Evolutionary conservation across 2,797 vertebrate species (phyloP).

Genomic region (Sebastes matsubarae): DNA sequence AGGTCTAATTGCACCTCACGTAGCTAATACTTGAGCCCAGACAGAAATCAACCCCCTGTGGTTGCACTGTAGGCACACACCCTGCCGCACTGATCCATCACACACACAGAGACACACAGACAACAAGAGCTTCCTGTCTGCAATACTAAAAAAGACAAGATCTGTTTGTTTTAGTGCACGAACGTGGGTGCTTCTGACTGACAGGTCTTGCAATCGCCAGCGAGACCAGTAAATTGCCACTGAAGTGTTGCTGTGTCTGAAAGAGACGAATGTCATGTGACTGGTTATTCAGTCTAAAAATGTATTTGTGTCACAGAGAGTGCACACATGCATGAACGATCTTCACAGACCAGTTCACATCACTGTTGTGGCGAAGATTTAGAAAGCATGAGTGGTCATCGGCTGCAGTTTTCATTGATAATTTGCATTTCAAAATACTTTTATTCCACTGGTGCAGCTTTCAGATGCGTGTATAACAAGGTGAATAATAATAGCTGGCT

Average conservation of each 20-base stretch:
- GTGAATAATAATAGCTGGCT: slow-evolving; percentile 22
- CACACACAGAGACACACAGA: slow-evolving; percentile 13
- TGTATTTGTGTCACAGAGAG: not conserved
- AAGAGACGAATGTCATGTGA: not conserved
- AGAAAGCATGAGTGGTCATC: not conserved
- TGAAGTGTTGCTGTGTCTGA: not conserved
- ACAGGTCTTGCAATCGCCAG: not conserved
- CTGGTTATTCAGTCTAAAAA: slow-evolving; percentile 5
- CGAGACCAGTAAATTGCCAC: not conserved
- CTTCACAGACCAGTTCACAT: not conserved
- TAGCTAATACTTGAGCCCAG: slow-evolving; percentile 34
- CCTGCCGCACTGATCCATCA: slow-evolving; percentile 12
- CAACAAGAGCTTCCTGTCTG: not conserved
- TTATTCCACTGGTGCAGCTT: not conserved
- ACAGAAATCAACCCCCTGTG: slow-evolving; percentile 65
- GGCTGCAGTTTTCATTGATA: slow-evolving; percentile 1
- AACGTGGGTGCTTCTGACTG: not conserved
- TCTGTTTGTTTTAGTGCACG: not conserved
- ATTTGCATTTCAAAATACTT: slow-evolving; percentile 21
- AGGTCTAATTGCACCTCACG: slow-evolving; percentile 3
- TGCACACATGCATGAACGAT: not conserved
- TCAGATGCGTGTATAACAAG: slow-evolving; percentile 1
- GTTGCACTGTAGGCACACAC: slow-evolving; percentile 4
- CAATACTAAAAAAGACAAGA: not conserved
- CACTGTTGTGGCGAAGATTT: not conserved